Evolutionary conservation across 1,140 invertebrate species (phyloP), one percentile per base, ranked within the genome.

Genomic region (Anastatus disparis): DNA sequence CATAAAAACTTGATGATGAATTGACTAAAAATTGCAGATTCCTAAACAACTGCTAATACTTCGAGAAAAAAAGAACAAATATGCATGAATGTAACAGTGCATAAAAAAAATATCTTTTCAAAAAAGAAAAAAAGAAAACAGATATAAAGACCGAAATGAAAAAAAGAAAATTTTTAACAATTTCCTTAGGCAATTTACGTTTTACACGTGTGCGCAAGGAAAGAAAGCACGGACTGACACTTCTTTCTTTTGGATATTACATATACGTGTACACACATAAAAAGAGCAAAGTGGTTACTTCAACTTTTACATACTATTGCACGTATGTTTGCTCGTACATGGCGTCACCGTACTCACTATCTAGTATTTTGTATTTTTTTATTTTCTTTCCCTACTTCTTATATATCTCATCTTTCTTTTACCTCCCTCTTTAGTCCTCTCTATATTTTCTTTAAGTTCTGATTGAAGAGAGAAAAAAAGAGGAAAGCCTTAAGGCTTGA

Each of bases 201-300:
- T 31, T 29, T 6, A 52, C 20, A 40, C 35, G 15, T 3, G 31
- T 20, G 12, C n/a, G 53, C 20, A 38, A n/a, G n/a, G 40, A 3
- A 44, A n/a, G n/a, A 44, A 44, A 10, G 40, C 15, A 10, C 40
- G 9, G 40, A 44, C 40, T 44, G 7, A n/a, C 40, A 44, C 15
- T 44, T 44, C 7, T n/a, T n/a, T n/a, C n/a, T n/a, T 27, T 31
- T 2, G 53, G 2, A 26, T 17, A 7, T 44, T 44, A n/a, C 42
- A 10, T 3, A 7, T 3, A n/a, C 22, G 17, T 24, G 46, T 22
- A 24, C 20, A n/a, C 12, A 38, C 35, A 38, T 12, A 12, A 38
- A 12, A 12, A 12, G 40, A 15, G 50, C 24, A 53, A 66, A 66
- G 63, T 66, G 63, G 63, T 55, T 50, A 38, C 24, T n/a, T 53